phyloP scores from a whole-genome alignment of 2,888 invertebrate genomes.

The Eudasyphora cyanicolor region DNA sequence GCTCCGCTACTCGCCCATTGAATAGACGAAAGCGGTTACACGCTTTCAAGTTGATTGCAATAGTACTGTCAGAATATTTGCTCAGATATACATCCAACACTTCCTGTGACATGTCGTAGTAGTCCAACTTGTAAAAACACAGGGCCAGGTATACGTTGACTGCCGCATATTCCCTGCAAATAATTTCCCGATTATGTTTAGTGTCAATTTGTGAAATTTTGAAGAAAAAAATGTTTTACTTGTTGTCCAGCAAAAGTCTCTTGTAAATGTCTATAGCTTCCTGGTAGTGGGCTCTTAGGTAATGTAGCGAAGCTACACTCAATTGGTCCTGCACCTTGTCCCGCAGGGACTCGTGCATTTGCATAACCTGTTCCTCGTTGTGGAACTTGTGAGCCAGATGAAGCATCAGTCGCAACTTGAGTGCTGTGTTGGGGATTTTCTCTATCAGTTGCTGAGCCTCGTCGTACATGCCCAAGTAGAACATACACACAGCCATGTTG shows the following conservation, averaged over 20 bases:
- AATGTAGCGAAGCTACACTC: slow-evolving; percentile 97
- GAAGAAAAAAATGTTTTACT: slow-evolving; percentile 82
- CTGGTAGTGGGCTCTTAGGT: slow-evolving; percentile 96
- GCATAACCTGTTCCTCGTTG: slow-evolving; percentile 92
- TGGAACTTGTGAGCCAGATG: slow-evolving; percentile 96
- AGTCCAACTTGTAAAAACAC: slow-evolving; percentile 99
- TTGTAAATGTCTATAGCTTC: slow-evolving; percentile 99
- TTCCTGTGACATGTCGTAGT: slow-evolving; percentile 98
- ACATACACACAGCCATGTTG: slow-evolving; percentile 96
- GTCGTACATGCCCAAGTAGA: slow-evolving; percentile 89
- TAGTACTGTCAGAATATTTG: slow-evolving; percentile 94
- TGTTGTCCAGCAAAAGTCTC: slow-evolving; percentile 92
- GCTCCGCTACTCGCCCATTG: slow-evolving; percentile 96
- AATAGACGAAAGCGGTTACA: slow-evolving; percentile 89
- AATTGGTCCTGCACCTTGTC: slow-evolving; percentile 97
- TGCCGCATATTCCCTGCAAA: slow-evolving; percentile 91
- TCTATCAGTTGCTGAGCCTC: slow-evolving; percentile 85
- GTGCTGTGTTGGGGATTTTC: slow-evolving; percentile 84
- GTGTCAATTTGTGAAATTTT: no score
- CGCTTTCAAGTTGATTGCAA: slow-evolving; percentile 95
- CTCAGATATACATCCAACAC: slow-evolving; percentile 96
- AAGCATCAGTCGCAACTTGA: slow-evolving; percentile 90
- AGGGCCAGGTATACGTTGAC: slow-evolving; percentile 98
- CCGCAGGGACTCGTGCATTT: slow-evolving; percentile 90
- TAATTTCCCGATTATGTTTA: slow-evolving; percentile 1